Conservation (phyloP, 1,140 invertebrate genomes). For the Chironomus striatipennis region DNA sequence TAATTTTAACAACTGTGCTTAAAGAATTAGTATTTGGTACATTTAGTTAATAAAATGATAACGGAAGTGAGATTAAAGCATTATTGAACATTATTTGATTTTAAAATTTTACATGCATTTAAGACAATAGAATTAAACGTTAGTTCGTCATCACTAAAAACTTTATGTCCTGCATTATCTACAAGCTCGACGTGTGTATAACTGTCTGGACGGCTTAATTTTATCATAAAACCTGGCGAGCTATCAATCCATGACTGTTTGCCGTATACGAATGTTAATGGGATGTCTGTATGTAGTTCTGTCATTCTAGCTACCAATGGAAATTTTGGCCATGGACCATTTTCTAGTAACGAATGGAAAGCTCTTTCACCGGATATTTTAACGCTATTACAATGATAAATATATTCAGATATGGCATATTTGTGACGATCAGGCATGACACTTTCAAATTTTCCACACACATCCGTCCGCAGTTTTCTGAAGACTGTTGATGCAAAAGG, state of each 20-base stretch:
- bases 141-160: constrained; percentile 85
- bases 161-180: constrained; percentile 77
- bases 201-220: constrained; percentile 27
- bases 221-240: neutral
- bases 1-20: too few relatives aligned
- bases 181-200: constrained; percentile 46
- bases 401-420: neutral
- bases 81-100: neutral
- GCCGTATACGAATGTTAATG: neutral
- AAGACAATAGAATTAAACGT: constrained; percentile 78
- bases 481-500: constrained; percentile 48
- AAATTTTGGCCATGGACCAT: neutral
- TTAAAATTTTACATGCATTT: constrained; percentile 52
- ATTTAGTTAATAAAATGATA: too few relatives aligned
- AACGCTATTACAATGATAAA: neutral
- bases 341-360: neutral
- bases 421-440: neutral
- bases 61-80: too few relatives aligned
- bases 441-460: neutral
- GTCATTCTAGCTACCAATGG: neutral
- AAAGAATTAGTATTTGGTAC: too few relatives aligned
- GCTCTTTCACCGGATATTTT: neutral
- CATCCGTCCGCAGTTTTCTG: neutral
- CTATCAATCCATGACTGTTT: neutral
- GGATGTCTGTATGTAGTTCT: neutral